Conservation (phyloP, 2,888 invertebrate genomes). For the Apamea crenata region DNA sequence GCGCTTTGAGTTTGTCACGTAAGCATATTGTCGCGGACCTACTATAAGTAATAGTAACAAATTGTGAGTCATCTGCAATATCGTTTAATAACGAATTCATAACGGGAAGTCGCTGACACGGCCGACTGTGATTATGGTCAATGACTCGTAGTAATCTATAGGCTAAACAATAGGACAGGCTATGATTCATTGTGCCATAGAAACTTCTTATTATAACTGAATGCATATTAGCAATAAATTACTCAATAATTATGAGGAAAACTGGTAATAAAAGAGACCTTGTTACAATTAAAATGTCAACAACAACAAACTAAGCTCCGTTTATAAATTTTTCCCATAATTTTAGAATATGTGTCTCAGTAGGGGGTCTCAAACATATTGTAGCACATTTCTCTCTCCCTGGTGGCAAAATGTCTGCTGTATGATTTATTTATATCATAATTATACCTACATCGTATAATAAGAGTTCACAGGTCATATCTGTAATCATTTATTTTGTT, state of each 20-base stretch:
- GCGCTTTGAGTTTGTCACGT: conserved; percentile 74
- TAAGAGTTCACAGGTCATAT: conserved; percentile 49
- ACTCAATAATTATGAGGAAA: conserved; percentile 30
- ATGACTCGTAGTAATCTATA: conserved; percentile 80
- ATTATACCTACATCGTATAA: conserved; percentile 23
- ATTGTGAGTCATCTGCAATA: conserved; percentile 83
- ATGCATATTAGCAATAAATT: conserved; percentile 11
- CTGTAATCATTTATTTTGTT: conserved; percentile 29
- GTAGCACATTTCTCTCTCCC: neutral
- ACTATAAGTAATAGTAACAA: conserved; percentile 44
- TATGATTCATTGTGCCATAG: conserved; percentile 58
- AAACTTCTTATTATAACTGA: neutral
- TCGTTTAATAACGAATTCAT: conserved; percentile 78
- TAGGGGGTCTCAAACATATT: conserved; percentile 53
- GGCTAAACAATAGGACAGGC: conserved; percentile 75
- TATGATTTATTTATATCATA: neutral
- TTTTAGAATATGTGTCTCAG: conserved; percentile 24
- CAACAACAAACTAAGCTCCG: conserved; percentile 17
- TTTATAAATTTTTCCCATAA: neutral
- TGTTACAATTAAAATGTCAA: conserved; percentile 47
- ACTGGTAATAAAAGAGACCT: conserved; percentile 39
- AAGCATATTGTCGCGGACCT: conserved; percentile 67
- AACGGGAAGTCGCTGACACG: conserved; percentile 85
- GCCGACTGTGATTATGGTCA: conserved; percentile 81
- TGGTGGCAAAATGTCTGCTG: conserved; percentile 22